phyloP scores from a whole-genome alignment of 2,888 invertebrate species.

The Nemapogon koenigi region DNA sequence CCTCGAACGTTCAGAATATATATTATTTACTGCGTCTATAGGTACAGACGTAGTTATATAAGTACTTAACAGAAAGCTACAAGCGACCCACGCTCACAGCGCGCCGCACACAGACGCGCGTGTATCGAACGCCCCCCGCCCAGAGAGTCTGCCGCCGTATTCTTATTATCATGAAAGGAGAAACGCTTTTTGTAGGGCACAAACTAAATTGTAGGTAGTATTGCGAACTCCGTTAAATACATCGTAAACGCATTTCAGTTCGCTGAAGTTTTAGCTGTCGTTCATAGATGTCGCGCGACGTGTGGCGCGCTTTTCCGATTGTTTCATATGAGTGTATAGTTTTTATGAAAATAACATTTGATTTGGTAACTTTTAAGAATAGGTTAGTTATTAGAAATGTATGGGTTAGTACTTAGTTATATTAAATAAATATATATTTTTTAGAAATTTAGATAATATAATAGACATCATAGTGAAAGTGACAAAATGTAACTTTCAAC shows the following conservation, averaged over 20 bases:
- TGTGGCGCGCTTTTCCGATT: constrained; percentile 15
- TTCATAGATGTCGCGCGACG: constrained; percentile 59
- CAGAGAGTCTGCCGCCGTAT: constrained; percentile 58
- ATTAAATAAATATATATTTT: background rate
- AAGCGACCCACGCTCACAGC: constrained; percentile 31
- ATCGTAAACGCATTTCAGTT: constrained; percentile 59
- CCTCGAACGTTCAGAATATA: constrained; percentile 55
- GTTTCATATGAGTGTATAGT: background rate
- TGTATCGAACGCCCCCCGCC: constrained; percentile 52
- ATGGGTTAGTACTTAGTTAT: background rate
- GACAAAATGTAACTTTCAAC: too few species aligned
- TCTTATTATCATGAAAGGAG: constrained; percentile 68
- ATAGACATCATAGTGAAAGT: too few species aligned
- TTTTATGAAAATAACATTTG: background rate
- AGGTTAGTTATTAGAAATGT: background rate
- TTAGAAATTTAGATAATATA: too few species aligned
- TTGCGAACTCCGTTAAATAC: constrained; percentile 57
- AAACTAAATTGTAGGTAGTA: constrained; percentile 64
- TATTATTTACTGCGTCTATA: constrained; percentile 55
- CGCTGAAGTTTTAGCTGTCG: constrained; percentile 49
- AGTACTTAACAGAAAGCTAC: constrained; percentile 64
- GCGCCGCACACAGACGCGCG: constrained; percentile 23
- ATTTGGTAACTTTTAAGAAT: background rate
- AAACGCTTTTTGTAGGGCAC: constrained; percentile 66
- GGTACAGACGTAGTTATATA: constrained; percentile 56